phyloP scores from a whole-genome alignment of 2,888 invertebrate species.

The Ctenicera cuprea region DNA sequence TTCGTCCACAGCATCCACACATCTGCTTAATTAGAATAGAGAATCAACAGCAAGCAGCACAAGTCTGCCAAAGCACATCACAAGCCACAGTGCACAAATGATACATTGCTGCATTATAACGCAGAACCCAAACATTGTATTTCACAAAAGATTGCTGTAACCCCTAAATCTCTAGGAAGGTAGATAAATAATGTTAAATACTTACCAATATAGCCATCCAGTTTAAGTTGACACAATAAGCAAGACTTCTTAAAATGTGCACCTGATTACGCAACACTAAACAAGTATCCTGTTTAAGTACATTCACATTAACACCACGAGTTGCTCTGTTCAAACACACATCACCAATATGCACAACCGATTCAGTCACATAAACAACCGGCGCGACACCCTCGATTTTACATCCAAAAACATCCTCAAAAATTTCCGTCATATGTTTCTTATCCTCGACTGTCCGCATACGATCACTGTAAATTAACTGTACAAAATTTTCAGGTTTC shows the following conservation, averaged over 20 bases:
- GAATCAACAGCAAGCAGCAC: no score
- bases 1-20: no score
- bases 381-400: slow-evolving; percentile 76
- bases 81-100: no score
- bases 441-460: slow-evolving; percentile 90
- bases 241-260: slow-evolving; percentile 83
- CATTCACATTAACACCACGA: slow-evolving; percentile 61
- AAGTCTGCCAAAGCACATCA: no score
- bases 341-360: slow-evolving; percentile 80
- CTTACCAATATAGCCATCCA: slow-evolving; percentile 93
- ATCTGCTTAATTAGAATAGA: no score
- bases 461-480: slow-evolving; percentile 89
- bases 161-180: no score
- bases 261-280: slow-evolving; percentile 78
- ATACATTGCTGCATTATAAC: no score
- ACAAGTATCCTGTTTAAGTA: slow-evolving; percentile 66
- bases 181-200: no score
- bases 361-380: slow-evolving; percentile 76
- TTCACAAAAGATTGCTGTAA: no score
- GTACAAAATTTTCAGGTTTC: slow-evolving; percentile 79
- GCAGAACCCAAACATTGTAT: no score
- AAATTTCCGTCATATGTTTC: slow-evolving; percentile 77
- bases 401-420: slow-evolving; percentile 73
- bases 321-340: slow-evolving; percentile 71
- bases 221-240: slow-evolving; percentile 91